These are phyloP conservation scores for Idaea straminata DNA, from an alignment of 2,888 invertebrate species.

Conservation along the genomic window DNA sequence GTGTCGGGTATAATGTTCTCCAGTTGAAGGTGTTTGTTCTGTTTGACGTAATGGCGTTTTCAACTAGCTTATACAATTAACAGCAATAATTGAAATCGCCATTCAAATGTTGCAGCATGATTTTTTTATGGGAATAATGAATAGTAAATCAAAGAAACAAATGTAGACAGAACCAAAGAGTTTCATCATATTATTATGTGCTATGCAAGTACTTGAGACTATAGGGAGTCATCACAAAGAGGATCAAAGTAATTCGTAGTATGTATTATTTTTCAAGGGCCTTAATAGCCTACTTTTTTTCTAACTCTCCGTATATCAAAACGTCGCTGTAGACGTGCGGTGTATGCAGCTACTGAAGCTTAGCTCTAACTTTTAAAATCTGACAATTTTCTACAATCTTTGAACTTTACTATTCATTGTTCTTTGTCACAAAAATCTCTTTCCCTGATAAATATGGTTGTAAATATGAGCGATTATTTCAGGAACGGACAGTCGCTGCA, in stretches of 20 bases:
- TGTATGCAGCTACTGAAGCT: too few relatives aligned
- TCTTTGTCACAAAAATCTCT: not conserved
- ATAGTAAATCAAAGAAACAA: not conserved
- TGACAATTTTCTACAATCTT: too few relatives aligned
- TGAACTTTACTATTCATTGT: not conserved
- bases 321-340: too few relatives aligned
- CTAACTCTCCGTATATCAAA: too few relatives aligned
- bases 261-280: too few relatives aligned
- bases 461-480: constrained; percentile 26
- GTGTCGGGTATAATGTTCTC: constrained; percentile 38
- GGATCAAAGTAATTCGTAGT: too few relatives aligned
- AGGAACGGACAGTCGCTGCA: constrained; percentile 72
- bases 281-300: too few relatives aligned
- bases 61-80: not conserved
- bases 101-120: not conserved
- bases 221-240: too few relatives aligned
- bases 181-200: too few relatives aligned
- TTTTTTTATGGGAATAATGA: not conserved
- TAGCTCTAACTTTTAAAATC: too few relatives aligned
- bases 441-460: constrained; percentile 10
- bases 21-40: constrained; percentile 4
- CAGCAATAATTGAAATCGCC: not conserved
- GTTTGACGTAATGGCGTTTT: not conserved
- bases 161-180: too few relatives aligned
- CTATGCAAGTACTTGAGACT: too few relatives aligned